Evolutionary conservation across 1,140 invertebrate species (phyloP), one percentile per base, ranked within the genome.

Genomic region (Idris sp.): DNA sequence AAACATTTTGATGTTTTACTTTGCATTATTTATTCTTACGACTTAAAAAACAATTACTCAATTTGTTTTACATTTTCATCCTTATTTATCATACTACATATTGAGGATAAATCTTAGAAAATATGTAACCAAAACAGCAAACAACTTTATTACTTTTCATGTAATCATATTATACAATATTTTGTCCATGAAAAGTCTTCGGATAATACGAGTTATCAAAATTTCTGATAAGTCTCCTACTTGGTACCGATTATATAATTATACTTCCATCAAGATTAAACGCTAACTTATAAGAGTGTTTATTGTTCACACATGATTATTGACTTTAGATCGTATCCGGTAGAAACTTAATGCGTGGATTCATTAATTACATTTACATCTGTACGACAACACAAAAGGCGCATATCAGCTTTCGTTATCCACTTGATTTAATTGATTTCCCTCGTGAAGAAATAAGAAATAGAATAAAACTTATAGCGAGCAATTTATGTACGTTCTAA

Each of bases 401-500:
- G 19, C 6, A 22, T 22, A 22, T 22, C n/a, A n/a, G n/a, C 11
- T 26, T 26, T 26, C 22, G 48, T 38, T 26, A n/a, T 4, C 13
- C 7, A n/a, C n/a, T n/a, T n/a, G n/a, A n/a, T n/a, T n/a, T 14
- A 13, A 41, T 54, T 19, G 5, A 41, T 33, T 4, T 33, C 0
- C 33, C 13, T 2, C 11, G 14, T 36, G 13, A 14, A 8, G 13
- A n/a, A 51, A 36, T 22, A 38, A 43, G 1, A 46, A 19, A 14
- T 30, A 35, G 22, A 61, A n/a, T n/a, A n/a, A n/a, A n/a, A n/a
- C n/a, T n/a, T n/a, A 13, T 41, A 48, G 1, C 15, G 10, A 61
- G 44, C 48, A 67, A 67, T 75, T 62, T 33, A 62, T 54, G 48
- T 35, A 35, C 13, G 43, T 30, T 46, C 38, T 38, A 68, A 56